Conservation (phyloP, 2,888 invertebrate species). For the Drosophila seclusa region DNA sequence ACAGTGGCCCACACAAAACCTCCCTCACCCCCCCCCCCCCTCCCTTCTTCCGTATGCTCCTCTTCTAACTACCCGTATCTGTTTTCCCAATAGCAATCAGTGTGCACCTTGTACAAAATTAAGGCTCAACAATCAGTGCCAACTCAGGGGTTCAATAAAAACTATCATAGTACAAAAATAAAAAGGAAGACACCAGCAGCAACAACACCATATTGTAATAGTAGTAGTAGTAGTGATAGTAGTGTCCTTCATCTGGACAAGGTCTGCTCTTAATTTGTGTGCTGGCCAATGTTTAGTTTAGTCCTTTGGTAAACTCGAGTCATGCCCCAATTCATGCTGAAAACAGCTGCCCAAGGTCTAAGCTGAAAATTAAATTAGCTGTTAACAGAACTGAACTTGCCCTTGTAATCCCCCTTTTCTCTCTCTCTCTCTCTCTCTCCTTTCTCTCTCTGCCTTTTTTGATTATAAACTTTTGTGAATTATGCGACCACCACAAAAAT, state of each 20-base stretch:
- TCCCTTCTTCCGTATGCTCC: not conserved
- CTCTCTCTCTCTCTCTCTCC: not conserved
- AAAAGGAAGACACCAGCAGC: not conserved
- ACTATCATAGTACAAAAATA: not conserved
- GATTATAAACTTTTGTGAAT: constrained; percentile 65
- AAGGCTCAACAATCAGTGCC: constrained; percentile 55
- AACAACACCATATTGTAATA: not conserved
- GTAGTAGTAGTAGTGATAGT: not conserved
- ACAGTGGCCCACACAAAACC: constrained; percentile 15
- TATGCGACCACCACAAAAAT: constrained; percentile 37
- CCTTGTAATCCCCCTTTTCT: not conserved
- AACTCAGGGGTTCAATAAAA: constrained; percentile 59
- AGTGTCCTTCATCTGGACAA: not conserved
- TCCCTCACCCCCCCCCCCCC: not conserved
- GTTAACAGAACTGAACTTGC: constrained; percentile 24
- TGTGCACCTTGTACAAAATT: constrained; percentile 56
- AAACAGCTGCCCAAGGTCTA: constrained; percentile 19
- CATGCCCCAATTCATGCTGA: constrained; percentile 33
- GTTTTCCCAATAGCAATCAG: constrained; percentile 62
- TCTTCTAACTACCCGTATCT: constrained; percentile 10
- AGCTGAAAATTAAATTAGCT: constrained; percentile 66
- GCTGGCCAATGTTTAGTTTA: constrained; percentile 48
- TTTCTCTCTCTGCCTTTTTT: constrained; percentile 10
- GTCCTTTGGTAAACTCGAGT: not conserved
- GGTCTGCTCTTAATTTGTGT: constrained; percentile 62